Evolutionary conservation across 2,113 vertebrate species (phyloP).

Genomic region (Gnathonemus echidnorhynchus): DNA sequence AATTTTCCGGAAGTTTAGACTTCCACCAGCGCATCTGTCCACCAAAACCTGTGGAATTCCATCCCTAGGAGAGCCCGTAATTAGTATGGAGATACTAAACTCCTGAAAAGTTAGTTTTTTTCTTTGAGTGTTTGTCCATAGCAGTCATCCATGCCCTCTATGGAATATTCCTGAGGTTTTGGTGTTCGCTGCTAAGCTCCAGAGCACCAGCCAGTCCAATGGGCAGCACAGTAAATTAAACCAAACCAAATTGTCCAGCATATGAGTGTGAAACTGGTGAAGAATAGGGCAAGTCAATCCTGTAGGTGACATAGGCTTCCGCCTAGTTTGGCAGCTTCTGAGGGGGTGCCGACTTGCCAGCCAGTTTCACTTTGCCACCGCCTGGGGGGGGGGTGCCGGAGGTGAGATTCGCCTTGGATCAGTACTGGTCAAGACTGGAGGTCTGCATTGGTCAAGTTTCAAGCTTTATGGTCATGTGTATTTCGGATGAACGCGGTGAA

Average conservation of each 20-base stretch:
- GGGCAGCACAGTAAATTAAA: background rate
- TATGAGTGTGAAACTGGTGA: background rate
- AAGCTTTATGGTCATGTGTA: background rate
- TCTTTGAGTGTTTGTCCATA: background rate
- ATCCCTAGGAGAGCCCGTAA: background rate
- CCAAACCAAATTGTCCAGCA: background rate
- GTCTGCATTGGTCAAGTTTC: background rate
- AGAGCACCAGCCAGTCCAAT: background rate
- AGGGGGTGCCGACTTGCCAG: background rate
- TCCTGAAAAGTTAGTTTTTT: background rate
- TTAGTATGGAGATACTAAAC: background rate
- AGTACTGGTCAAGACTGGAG: background rate
- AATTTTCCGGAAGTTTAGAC: background rate
- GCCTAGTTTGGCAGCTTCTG: background rate
- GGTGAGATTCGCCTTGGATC: background rate
- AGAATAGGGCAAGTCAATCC: background rate
- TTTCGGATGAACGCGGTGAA: background rate
- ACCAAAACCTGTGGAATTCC: background rate
- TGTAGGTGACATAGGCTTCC: background rate
- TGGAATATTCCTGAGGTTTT: background rate
- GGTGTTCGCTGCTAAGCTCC: background rate
- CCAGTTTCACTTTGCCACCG: background rate
- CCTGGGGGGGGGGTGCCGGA: background rate
- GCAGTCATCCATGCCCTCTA: background rate
- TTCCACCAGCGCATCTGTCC: background rate